These are phyloP conservation scores for Coracias cyanogaster DNA, from an alignment of 2,797 vertebrate species.

Conservation along the genomic window DNA sequence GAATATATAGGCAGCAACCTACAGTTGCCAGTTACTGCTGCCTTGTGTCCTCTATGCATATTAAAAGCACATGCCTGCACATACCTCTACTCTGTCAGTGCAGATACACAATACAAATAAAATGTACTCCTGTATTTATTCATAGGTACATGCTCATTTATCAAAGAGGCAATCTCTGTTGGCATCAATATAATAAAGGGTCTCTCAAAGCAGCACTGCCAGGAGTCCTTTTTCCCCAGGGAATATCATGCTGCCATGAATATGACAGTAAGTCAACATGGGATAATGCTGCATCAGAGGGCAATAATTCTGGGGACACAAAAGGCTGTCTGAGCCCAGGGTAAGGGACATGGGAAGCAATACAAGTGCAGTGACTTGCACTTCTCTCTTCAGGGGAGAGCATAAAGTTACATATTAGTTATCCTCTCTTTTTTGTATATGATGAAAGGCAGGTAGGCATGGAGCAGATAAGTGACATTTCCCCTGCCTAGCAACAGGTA, in stretches of 20 bases:
- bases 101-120: constrained; percentile 54
- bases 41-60: constrained; percentile 31
- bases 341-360: background rate
- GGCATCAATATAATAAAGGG: constrained; percentile 49
- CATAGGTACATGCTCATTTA: constrained; percentile 54
- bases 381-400: background rate
- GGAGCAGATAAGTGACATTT: background rate
- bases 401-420: background rate
- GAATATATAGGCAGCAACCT: background rate
- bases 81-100: constrained; percentile 38
- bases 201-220: constrained; percentile 43
- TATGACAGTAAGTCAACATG: constrained; percentile 23
- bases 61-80: constrained; percentile 10
- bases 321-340: background rate
- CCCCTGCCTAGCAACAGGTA: background rate
- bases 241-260: constrained; percentile 6
- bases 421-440: background rate
- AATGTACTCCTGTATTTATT: constrained; percentile 65
- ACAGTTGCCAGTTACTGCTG: background rate
- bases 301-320: constrained; percentile 11
- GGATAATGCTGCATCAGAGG: constrained; percentile 29
- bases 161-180: constrained; percentile 56
- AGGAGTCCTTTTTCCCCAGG: constrained; percentile 21
- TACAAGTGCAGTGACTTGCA: background rate
- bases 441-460: background rate